phyloP scores from a whole-genome alignment of 2,113 vertebrate species.

The Raja brachyura region DNA sequence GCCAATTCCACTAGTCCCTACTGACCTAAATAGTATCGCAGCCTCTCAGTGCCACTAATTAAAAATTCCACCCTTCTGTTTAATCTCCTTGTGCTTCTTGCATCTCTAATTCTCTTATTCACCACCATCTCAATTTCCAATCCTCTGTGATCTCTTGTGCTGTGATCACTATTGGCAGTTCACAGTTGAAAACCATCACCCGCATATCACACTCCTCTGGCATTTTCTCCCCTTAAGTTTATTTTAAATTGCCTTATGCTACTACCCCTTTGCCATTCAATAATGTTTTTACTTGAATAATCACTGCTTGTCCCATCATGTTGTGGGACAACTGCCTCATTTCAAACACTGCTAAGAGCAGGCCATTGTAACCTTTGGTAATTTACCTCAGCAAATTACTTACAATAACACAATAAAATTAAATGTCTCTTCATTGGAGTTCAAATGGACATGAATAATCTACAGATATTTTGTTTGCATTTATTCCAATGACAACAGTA shows the following conservation, averaged over 20 bases:
- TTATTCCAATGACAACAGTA: not conserved
- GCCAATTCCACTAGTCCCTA: not conserved
- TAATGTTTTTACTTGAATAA: not conserved
- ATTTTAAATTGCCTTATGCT: too few species aligned
- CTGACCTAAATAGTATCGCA: too few species aligned
- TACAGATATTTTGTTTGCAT: not conserved
- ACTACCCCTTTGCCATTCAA: too few species aligned
- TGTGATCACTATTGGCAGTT: not conserved
- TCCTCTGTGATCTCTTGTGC: not conserved
- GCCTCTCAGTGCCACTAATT: not conserved
- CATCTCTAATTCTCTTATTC: too few species aligned
- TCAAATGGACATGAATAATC: not conserved
- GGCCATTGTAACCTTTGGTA: not conserved
- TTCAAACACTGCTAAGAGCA: not conserved
- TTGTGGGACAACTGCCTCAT: not conserved
- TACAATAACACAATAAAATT: not conserved
- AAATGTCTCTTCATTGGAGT: not conserved
- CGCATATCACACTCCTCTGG: not conserved
- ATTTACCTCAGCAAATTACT: not conserved
- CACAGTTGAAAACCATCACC: not conserved
- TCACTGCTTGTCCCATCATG: not conserved
- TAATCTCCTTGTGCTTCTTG: not conserved
- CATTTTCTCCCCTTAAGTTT: not conserved
- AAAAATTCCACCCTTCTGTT: not conserved
- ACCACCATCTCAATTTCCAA: too few species aligned